Base-by-base conservation (phyloP, 2,797 vertebrate species). In the Odontamblyopus lacepedii region DNA sequence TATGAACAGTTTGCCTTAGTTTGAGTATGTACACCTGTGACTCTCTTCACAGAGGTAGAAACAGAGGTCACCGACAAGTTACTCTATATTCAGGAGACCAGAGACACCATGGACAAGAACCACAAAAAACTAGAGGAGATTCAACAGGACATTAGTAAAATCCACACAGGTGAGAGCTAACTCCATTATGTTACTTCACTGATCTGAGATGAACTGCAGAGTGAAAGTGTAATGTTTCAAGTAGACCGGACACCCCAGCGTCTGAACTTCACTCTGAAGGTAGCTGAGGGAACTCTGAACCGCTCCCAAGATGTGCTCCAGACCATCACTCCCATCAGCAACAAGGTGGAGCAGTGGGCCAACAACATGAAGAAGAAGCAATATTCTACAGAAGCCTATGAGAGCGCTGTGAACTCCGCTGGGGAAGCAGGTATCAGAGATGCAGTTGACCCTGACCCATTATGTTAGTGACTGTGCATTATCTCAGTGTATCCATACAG, bases 371-470 rank as follows among this genome's bases (percentile, higher is more conserved):
- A 84, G 53, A 95, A 92, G 55, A 93, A 97, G 2, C 91, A 94
- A 32, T 95, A 96, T 53, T 94, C 94, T 41, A 92, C 95, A n/a
- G 83, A 70, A 0, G 95, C 92, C 5, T 99, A 95, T 0, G 89
- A 97, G 41, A 93, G 83, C 6, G 95, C 94, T 1, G 90, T 98
- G 70, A 64, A 89, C 69, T 95, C 95, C 29, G 96, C 97, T 2
- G 94, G 91, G 9, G 95, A 96, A 79, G 94, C 97, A 94, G 97
- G 98, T 99, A 94, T 8, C 0, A 5, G 0, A 63, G 35, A 63
- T 0, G 3, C 48, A 61, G 15, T 41, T 59, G 5, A 63, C n/a
- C 44, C 62, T 13, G 29, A 63, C 6, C 9, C 32, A 44, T 23
- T 23, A n/a, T 11, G n/a, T 59, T 12, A 27, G 12, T 5, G 9